Base-by-base conservation (phyloP, 2,113 vertebrate species). In the Peromyscus maniculatus region DNA sequence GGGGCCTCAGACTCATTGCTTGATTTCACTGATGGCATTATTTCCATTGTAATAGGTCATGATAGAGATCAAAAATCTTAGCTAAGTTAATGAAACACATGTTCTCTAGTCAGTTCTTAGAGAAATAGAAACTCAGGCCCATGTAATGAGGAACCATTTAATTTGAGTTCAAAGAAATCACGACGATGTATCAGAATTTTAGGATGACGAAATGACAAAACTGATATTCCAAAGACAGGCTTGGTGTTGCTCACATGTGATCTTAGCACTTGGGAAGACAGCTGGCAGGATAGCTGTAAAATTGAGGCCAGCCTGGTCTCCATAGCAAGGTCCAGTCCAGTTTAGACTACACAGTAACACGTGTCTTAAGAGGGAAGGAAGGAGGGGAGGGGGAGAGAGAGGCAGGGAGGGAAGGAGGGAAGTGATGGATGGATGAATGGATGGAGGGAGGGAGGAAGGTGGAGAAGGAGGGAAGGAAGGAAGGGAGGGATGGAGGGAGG, bases 1-100 rank as follows among this genome's bases (percentile, higher is more conserved):
- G 86, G 78, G 67, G 55, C 80, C 43, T 89, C 26, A 21, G 21
- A 59, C 17, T 82, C 64, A 67, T 90, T 86, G 31, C 55, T 33
- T 46, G 10, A 24, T 66, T 92, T 94, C 87, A 83, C 31, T 82
- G 13, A 5, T 66, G 55, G 16, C 49, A 67, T n/a, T 69, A 36
- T 94, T 97, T 93, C 83, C n/a, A 71, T 74, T 79, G 39, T 84
- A 49, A 46, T 59, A 62, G 43, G 31, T 93, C 87, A 79, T 15
- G 52, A 86, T 31, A 88, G 91, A 78, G 67, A 74, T 46, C 19
- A 94, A 95, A 96, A 22, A 49, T 89, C 22, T 92, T 80, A 94
- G 62, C 39, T 91, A 95, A 90, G 88, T 86, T 24, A 86, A 84
- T 74, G 64, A 75, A 79, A 74, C 2, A 26, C 15, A 92, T 91